Conservation (phyloP, 2,113 vertebrate species). For the Gobiocypris rarus region DNA sequence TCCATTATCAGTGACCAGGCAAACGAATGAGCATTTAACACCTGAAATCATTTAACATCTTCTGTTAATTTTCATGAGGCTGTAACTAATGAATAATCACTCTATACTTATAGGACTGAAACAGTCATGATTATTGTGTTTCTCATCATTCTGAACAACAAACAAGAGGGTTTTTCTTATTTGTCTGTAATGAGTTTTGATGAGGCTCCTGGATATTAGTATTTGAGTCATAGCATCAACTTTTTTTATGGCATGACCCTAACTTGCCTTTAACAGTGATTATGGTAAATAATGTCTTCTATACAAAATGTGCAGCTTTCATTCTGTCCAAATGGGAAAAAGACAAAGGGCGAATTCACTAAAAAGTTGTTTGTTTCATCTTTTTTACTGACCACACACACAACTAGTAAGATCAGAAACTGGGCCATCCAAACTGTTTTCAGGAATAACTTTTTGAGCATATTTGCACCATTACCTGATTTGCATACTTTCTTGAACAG, state of each 20-base stretch:
- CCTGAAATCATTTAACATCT: not conserved
- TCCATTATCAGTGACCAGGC: slow-evolving; percentile 28
- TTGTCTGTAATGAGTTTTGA: slow-evolving; percentile 32
- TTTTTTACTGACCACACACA: not conserved
- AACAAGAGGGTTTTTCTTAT: not conserved
- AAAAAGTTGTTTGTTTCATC: not conserved
- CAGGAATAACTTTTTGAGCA: not conserved
- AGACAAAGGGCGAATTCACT: not conserved
- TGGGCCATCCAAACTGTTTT: not conserved
- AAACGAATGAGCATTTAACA: slow-evolving; percentile 6
- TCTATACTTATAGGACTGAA: not conserved
- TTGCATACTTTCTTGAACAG: not conserved
- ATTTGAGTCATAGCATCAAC: not conserved
- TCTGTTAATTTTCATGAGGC: not conserved
- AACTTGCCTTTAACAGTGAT: not conserved
- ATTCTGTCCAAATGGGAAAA: not conserved
- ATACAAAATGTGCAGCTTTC: not conserved
- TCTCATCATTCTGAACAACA: not conserved
- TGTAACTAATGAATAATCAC: not conserved
- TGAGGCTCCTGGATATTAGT: not conserved
- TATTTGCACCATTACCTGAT: not conserved
- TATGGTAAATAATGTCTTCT: not conserved
- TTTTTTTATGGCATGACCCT: not conserved
- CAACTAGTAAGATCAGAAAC: not conserved
- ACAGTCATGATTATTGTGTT: not conserved